Conservation (phyloP, 2,113 vertebrate genomes). For the Phyllostomus hastatus region DNA sequence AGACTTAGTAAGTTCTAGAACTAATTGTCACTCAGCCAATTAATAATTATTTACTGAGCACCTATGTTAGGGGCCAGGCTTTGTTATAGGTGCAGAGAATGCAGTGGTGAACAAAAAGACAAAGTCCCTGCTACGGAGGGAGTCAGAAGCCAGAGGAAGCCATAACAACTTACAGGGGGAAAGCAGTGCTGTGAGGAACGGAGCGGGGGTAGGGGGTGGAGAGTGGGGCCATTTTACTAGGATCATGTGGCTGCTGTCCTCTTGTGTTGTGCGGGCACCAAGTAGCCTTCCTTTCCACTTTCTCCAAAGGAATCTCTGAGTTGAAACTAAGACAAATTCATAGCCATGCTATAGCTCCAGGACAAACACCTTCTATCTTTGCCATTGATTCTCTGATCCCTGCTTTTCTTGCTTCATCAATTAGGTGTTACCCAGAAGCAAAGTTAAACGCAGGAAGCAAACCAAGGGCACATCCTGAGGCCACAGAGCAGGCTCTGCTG, state of each 20-base stretch:
- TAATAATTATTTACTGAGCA: neutral
- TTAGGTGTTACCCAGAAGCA: neutral
- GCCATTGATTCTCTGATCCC: neutral
- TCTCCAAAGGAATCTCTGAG: neutral
- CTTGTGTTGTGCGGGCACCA: neutral
- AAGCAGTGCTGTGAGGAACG: neutral
- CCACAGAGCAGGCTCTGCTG: neutral
- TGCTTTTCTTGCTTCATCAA: neutral
- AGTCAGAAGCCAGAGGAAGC: neutral
- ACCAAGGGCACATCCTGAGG: neutral
- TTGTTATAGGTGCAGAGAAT: neutral
- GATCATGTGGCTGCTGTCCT: neutral
- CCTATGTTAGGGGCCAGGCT: neutral
- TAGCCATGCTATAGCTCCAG: neutral
- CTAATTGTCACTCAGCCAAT: neutral
- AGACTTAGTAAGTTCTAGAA: neutral
- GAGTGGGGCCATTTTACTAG: neutral
- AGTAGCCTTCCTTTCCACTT: neutral
- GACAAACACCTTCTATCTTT: neutral
- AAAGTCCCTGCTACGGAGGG: neutral
- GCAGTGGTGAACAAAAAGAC: neutral
- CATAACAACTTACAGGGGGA: neutral
- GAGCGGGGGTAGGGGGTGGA: neutral
- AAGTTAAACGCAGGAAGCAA: neutral
- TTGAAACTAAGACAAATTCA: neutral